Conservation (phyloP, 2,113 vertebrate species). For the Sturnira hondurensis region DNA sequence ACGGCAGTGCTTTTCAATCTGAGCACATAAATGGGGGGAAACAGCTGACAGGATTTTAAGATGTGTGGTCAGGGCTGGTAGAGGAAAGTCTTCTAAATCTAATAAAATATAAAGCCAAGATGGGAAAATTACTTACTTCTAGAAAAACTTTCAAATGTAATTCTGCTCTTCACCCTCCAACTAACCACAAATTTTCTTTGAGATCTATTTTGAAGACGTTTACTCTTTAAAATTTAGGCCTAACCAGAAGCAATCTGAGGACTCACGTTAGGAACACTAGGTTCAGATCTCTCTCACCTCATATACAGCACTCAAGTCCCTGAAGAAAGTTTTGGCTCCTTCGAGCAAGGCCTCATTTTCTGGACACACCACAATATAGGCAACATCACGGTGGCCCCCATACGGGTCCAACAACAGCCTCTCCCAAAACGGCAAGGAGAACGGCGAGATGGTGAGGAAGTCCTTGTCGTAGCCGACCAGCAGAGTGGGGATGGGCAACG, state of each 20-base stretch:
- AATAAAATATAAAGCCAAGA: not conserved
- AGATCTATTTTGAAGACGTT: not conserved
- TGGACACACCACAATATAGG: slow-evolving; percentile 96
- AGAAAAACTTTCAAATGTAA: not conserved
- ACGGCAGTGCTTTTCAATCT: not conserved
- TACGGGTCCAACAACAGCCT: slow-evolving; percentile 95
- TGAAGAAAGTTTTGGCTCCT: slow-evolving; percentile 94
- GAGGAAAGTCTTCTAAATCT: not conserved
- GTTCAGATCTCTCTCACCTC: slow-evolving; percentile 84
- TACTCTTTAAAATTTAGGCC: not conserved
- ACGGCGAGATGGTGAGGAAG: slow-evolving; percentile 94
- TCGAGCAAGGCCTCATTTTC: slow-evolving; percentile 93
- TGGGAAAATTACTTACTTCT: not conserved
- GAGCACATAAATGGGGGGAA: not conserved
- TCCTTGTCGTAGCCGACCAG: slow-evolving; percentile 98
- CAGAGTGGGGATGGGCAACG: slow-evolving; percentile 92
- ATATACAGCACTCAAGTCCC: slow-evolving; percentile 96
- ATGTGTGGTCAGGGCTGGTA: not conserved
- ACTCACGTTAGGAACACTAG: not conserved
- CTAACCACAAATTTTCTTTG: not conserved
- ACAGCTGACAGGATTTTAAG: not conserved
- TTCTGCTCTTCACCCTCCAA: not conserved
- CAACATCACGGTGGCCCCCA: slow-evolving; percentile 93
- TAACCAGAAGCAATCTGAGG: not conserved
- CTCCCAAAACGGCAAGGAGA: slow-evolving; percentile 98